These are phyloP conservation scores for Nymphalis urticae DNA, from an alignment of 2,888 invertebrate genomes.

Conservation along the genomic window DNA sequence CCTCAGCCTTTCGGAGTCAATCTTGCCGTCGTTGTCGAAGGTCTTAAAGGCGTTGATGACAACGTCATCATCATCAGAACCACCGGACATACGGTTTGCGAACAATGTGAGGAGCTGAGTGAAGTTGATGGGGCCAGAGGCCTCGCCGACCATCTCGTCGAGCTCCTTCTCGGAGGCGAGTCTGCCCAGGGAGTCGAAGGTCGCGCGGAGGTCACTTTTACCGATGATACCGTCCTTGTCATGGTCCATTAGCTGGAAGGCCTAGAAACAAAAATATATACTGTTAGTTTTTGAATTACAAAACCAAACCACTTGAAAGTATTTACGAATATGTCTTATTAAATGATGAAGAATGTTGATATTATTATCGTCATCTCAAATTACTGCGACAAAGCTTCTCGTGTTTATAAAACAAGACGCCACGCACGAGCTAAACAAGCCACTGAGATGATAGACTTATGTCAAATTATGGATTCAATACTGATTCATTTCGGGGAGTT, in stretches of 20 bases:
- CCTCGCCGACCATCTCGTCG: conserved; percentile 93
- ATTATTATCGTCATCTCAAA: neutral
- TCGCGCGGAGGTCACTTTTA: conserved; percentile 94
- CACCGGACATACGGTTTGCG: conserved; percentile 95
- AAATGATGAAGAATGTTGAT: neutral
- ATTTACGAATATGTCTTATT: neutral
- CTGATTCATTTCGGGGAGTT: conserved; percentile 8
- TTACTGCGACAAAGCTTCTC: neutral
- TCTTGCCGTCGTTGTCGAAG: conserved; percentile 93
- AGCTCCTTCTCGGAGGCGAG: conserved; percentile 94
- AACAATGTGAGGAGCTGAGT: conserved; percentile 95
- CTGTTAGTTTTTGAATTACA: neutral
- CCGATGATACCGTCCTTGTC: conserved; percentile 96
- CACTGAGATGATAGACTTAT: neutral
- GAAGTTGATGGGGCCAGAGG: conserved; percentile 96
- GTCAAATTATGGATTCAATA: conserved; percentile 2
- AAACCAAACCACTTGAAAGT: neutral
- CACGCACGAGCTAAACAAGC: conserved; percentile 55
- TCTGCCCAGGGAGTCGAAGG: conserved; percentile 95
- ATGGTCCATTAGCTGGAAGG: conserved; percentile 97
- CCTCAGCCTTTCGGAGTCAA: conserved; percentile 94
- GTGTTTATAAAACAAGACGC: conserved; percentile 60
- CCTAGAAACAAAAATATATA: conserved; percentile 73
- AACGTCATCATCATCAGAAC: conserved; percentile 95
- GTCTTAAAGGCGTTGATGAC: conserved; percentile 95